Percentiles rank a stretch among this genome's conserved stretches.
These are phyloP conservation scores for Cotesia typhae DNA, from an alignment of 1,140 invertebrate genomes.

Conservation along the genomic window DNA sequence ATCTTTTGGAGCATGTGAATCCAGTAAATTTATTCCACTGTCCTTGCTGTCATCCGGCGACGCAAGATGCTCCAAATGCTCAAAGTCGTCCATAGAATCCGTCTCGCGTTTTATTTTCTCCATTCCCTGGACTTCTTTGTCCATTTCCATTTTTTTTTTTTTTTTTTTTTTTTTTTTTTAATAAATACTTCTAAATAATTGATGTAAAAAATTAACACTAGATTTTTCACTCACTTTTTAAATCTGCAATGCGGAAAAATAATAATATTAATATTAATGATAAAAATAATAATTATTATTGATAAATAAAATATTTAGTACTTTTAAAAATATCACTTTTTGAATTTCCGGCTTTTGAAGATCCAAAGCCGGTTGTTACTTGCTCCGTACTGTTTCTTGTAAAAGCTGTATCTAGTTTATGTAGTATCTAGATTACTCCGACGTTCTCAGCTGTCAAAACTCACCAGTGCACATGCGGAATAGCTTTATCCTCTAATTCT, in stretches of 20 bases:
- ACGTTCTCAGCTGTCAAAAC: slow-evolving; percentile 40
- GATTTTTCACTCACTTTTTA: background rate
- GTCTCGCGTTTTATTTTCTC: slow-evolving; percentile 68
- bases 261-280: too few species aligned
- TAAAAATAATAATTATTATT: background rate
- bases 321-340: background rate
- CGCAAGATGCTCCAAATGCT: slow-evolving; percentile 71
- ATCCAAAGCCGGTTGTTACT: background rate
- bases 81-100: slow-evolving; percentile 77
- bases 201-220: background rate
- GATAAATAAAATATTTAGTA: slow-evolving; percentile 1
- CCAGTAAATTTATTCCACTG: slow-evolving; percentile 11
- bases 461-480: slow-evolving; percentile 36
- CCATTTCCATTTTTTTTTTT: slow-evolving; percentile 15
- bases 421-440: background rate
- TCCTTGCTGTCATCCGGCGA: slow-evolving; percentile 45
- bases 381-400: background rate
- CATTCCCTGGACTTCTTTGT: background rate
- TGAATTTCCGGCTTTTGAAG: background rate
- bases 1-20: slow-evolving; percentile 23
- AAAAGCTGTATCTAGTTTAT: slow-evolving; percentile 3
- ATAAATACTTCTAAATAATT: background rate
- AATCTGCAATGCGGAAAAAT: too few species aligned
- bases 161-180: background rate
- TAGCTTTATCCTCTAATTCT: background rate